Conservation (phyloP, 2,113 vertebrate genomes). For the Podocnemis expansa region DNA sequence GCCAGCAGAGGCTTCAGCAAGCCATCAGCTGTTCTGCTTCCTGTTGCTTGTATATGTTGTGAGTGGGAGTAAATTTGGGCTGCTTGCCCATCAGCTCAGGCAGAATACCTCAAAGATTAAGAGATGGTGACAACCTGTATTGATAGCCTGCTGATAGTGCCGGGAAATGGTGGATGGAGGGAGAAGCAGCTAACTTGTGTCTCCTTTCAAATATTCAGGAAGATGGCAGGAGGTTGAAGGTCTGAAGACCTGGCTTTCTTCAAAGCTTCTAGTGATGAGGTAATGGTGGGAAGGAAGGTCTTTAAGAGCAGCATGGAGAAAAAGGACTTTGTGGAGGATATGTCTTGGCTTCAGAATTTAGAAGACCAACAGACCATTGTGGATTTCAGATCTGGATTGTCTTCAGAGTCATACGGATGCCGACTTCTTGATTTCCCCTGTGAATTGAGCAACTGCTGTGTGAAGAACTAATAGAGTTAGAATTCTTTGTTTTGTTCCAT, state of each 20-base stretch:
- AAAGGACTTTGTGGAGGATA: not conserved
- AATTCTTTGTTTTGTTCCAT: fast-evolving
- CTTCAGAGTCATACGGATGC: not conserved
- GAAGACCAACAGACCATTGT: not conserved
- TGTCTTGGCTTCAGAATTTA: not conserved
- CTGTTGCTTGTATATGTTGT: not conserved
- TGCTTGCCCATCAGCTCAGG: not conserved
- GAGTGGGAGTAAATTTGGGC: not conserved
- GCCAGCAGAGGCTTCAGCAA: not conserved
- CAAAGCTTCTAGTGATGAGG: not conserved
- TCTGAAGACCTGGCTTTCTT: not conserved
- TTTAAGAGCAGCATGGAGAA: not conserved
- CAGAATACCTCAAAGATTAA: not conserved
- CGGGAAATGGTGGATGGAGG: no score
- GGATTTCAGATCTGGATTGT: not conserved
- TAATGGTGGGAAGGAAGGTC: not conserved
- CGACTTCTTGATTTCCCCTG: fast-evolving
- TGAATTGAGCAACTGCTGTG: not conserved
- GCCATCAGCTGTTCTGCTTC: not conserved
- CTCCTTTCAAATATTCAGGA: not conserved
- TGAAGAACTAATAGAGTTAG: not conserved
- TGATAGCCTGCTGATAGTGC: not conserved
- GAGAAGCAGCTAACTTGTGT: not conserved
- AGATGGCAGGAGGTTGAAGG: not conserved
- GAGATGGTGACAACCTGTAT: not conserved